Percentiles rank a stretch among this genome's conserved stretches.
Evolutionary conservation across 2,888 invertebrate genomes (phyloP).

Genomic region (Lamellibrachia satsuma): DNA sequence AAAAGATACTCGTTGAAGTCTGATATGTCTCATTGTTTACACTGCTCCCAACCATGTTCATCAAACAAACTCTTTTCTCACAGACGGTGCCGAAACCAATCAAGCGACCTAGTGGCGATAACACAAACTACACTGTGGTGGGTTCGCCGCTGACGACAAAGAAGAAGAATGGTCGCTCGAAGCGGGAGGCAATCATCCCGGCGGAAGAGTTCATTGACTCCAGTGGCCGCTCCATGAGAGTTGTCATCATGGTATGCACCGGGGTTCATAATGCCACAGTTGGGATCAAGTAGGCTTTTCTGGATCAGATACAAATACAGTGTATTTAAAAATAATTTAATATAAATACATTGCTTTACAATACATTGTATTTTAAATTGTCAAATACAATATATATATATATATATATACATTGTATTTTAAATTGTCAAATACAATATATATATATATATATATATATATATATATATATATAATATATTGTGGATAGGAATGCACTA

Average conservation of each 20-base stretch:
- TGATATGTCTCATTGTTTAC: background rate
- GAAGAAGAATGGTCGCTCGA: slow-evolving; percentile 13
- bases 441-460: too few species aligned
- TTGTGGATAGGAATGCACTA: too few species aligned
- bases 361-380: too few species aligned
- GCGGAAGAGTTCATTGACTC: slow-evolving; percentile 23
- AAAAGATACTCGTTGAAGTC: background rate
- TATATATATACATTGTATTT: too few species aligned
- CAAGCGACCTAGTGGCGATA: background rate
- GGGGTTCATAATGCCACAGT: too few species aligned
- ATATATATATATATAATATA: too few species aligned
- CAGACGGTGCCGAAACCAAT: slow-evolving; percentile 9
- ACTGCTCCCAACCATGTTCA: background rate
- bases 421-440: too few species aligned
- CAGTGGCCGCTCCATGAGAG: slow-evolving; percentile 23
- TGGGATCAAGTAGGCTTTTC: too few species aligned
- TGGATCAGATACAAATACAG: too few species aligned
- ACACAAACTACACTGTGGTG: background rate
- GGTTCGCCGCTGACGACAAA: background rate
- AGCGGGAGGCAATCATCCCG: slow-evolving; percentile 25
- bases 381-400: too few species aligned
- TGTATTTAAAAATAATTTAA: too few species aligned
- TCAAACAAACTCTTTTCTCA: background rate
- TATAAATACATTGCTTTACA: too few species aligned
- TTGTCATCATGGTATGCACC: slow-evolving; percentile 37